Evolutionary conservation across 2,888 invertebrate genomes (phyloP), one percentile per base, ranked within the genome.

Genomic region (Aphodius granarius): DNA sequence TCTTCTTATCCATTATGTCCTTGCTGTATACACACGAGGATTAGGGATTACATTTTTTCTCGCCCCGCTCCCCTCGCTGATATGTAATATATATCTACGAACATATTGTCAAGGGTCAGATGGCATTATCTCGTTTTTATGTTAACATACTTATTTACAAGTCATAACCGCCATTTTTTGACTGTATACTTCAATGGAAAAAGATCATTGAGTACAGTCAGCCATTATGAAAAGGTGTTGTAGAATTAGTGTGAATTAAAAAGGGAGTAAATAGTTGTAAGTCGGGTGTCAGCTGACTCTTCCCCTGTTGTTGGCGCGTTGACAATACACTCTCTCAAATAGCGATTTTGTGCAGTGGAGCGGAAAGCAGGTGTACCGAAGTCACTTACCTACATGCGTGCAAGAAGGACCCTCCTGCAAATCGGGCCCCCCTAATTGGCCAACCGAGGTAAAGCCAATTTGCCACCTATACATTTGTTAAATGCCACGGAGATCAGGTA

Each of bases 331-430:
- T 83, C 80, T 83, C 83, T 84, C 84, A 85, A 86, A 86, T 84
- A 85, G 84, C 85, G 83, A 85, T 86, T 86, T 86, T 86, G 86
- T 85, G 84, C 86, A 86, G 80, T 86, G 84, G 84, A 84, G 85
- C 84, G 84, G 84, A 84, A 86, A 85, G 85, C 86, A 86, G 86
- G 86, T 86, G 86, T 86, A 83, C 68, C 85, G 81, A 84, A 86
- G 85, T 86, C 86, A 86, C 86, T 86, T 85, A 86, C 86, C 85
- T 85, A 85, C 83, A 81, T 82, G 77, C 81, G 81, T 43, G 43
- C 83, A 78, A 9, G 4, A n/a, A 13, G 9, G 43, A 43, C 43
- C 43, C 43, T 13, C 6, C 43, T 43, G 43, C 43, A 43, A 43
- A 43, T 43, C 43, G 43, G 43, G 2, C 43, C 43, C 1, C 43